Evolutionary conservation across 1,140 invertebrate genomes (phyloP).

Genomic region (Pemphigus obesinymphae): DNA sequence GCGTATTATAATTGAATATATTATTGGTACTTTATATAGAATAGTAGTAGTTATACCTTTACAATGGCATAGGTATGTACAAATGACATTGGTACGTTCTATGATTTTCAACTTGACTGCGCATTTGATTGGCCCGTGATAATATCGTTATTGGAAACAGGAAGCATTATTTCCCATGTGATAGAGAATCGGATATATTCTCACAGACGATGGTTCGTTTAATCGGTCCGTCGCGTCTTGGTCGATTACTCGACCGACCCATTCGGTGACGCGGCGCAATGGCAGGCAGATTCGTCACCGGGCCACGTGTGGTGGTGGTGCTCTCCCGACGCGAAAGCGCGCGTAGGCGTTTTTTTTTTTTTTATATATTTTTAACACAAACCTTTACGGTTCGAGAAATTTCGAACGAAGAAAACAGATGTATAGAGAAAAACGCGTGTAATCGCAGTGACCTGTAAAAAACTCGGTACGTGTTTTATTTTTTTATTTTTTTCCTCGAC

Average conservation of each 20-base stretch:
- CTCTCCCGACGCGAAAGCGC: neutral
- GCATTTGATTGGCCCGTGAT: neutral
- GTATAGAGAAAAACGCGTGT: neutral
- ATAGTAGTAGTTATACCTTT: too few species aligned
- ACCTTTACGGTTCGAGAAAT: conserved; percentile 21
- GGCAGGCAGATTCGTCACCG: neutral
- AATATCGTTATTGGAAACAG: neutral
- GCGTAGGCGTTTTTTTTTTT: neutral
- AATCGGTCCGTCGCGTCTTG: conserved; percentile 23
- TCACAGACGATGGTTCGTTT: conserved; percentile 20
- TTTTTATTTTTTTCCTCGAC: conserved; percentile 1
- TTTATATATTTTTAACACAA: neutral
- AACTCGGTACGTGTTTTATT: neutral
- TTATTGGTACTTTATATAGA: too few species aligned
- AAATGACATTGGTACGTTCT: neutral
- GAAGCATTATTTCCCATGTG: neutral
- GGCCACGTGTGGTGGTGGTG: neutral
- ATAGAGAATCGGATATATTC: neutral
- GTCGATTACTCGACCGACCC: conserved; percentile 23
- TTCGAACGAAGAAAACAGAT: neutral
- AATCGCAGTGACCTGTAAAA: conserved; percentile 35
- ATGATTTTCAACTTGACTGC: neutral
- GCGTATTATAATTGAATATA: too few species aligned
- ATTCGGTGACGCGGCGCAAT: neutral
- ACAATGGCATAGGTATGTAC: neutral